These are phyloP conservation scores for Malurus cyaneus DNA, from an alignment of 2,113 vertebrate genomes.

Conservation along the genomic window DNA sequence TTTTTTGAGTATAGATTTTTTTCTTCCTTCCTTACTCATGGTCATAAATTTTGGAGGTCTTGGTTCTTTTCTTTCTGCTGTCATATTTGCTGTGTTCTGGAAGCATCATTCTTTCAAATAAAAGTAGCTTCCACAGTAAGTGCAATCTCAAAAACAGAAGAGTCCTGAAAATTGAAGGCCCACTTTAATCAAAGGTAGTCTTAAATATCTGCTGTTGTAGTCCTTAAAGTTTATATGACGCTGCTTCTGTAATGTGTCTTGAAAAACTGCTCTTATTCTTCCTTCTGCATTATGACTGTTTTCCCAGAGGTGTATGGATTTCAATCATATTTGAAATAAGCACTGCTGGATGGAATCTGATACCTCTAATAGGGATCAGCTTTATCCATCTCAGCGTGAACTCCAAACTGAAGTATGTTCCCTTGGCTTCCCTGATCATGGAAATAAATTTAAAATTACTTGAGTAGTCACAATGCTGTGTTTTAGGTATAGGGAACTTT, in stretches of 20 bases:
- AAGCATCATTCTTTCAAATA: background rate
- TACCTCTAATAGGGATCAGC: background rate
- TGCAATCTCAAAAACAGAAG: background rate
- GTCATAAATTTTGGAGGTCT: background rate
- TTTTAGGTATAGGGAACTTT: background rate
- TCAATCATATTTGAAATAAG: background rate
- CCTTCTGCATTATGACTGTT: background rate
- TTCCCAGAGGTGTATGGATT: background rate
- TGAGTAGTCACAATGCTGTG: background rate
- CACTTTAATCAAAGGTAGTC: background rate
- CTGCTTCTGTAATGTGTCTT: background rate
- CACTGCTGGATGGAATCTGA: background rate
- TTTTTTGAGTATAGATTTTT: background rate
- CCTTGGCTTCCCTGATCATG: background rate
- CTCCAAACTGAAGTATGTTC: background rate
- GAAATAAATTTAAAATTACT: background rate
- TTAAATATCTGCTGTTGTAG: background rate
- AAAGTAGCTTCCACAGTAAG: background rate
- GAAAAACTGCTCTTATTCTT: background rate
- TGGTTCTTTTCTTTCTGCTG: background rate
- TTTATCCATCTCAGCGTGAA: background rate
- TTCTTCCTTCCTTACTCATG: fast-evolving
- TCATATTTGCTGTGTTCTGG: background rate
- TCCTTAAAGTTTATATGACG: background rate
- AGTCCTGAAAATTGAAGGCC: background rate